Evolutionary conservation across 2,888 invertebrate species (phyloP).

Genomic region (Stictocephala bisonia): DNA sequence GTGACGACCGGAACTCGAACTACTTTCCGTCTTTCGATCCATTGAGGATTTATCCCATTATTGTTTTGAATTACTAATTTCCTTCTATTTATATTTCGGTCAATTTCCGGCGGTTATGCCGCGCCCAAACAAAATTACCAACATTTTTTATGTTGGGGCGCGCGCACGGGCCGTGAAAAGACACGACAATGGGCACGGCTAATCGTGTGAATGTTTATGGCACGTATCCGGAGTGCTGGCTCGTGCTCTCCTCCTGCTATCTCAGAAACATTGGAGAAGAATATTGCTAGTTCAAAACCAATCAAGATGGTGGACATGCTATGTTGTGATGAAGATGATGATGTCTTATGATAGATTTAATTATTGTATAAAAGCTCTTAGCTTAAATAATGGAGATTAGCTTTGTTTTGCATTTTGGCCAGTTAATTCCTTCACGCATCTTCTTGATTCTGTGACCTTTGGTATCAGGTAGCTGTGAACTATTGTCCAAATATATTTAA

Average conservation of each 20-base stretch:
- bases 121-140: conserved; percentile 50
- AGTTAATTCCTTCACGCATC: too few relatives aligned
- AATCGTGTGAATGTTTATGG: conserved; percentile 50
- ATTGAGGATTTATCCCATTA: conserved; percentile 50
- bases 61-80: conserved; percentile 52
- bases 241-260: conserved; percentile 18
- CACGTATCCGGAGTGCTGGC: conserved; percentile 33
- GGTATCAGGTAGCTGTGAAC: too few relatives aligned
- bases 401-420: too few relatives aligned
- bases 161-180: conserved; percentile 49
- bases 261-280: too few relatives aligned
- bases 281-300: too few relatives aligned
- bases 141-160: conserved; percentile 48
- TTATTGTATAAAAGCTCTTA: too few relatives aligned
- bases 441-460: too few relatives aligned
- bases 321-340: too few relatives aligned
- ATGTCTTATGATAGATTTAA: too few relatives aligned
- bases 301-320: too few relatives aligned
- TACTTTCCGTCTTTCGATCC: conserved; percentile 39
- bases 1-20: conserved; percentile 40
- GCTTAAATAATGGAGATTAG: too few relatives aligned
- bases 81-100: conserved; percentile 51
- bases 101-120: conserved; percentile 50
- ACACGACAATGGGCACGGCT: conserved; percentile 47
- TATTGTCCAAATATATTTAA: too few relatives aligned